Evolutionary conservation across 2,113 vertebrate species (phyloP), one percentile per base, ranked within the genome.

Genomic region (Stegostoma tigrinum): DNA sequence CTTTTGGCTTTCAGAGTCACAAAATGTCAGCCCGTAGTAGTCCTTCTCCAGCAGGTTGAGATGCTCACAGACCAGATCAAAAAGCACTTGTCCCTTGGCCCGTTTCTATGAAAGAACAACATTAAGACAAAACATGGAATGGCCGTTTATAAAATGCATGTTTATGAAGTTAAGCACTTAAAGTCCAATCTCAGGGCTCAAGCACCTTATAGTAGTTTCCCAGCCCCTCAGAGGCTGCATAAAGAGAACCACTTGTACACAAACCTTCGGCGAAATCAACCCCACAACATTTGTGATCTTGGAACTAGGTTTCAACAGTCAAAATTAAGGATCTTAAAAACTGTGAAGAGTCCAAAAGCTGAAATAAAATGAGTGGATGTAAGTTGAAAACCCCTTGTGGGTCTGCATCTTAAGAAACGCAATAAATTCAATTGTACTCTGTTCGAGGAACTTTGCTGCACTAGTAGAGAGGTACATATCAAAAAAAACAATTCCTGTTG

Each of bases 31-130:
- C 93, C 99, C 99, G 0, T 98, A 99, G 97, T 99, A 99, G 97
- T 99, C 99, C 96, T 99, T 99, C 97, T 99, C 99, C 97, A 99
- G 97, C 90, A 99, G 97, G 97, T 99, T 99, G 96, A 99, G 98
- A 96, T 99, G 99, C 96, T 98, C 99, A 0, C 98, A 99, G 96
- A 99, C 98, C 97, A 98, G 96, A 96, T 99, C 98, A 91, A 99
- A 98, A 94, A 99, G 98, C 70, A 98, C 97, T 97, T 99, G 99
- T 96, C 99, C 99, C 96, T 98, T 98, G 95, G 98, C 98, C 0
- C 98, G 98, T 97, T 99, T 99, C 99, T 99, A 97, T 78, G 80
- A 96, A 96, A 90, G 75, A 96, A 34, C 66, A 23, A 72, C 4
- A 85, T 72, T 96, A 23, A 96, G 23, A 96, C 94, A 0, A 95